Evolutionary conservation across 2,797 vertebrate species (phyloP), one percentile per base, ranked within the genome.

Genomic region (Kryptopterus vitreolus): DNA sequence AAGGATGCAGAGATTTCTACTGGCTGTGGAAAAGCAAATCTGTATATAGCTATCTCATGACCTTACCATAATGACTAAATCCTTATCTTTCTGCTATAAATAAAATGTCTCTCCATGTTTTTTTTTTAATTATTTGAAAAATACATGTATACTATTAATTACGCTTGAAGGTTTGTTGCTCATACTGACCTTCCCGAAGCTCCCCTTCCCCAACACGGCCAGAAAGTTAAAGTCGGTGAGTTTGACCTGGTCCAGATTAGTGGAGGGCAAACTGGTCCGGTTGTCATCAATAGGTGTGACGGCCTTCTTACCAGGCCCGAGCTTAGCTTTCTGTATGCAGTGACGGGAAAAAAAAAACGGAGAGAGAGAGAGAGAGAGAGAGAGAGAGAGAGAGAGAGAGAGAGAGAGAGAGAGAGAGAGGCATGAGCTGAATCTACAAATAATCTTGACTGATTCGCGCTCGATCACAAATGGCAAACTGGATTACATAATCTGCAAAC

Each of bases 131-230:
- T 38, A 38, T 38, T 38, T 3, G 7, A 38, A 38, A 38, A 38
- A 38, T 16, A 15, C 24, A 53, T 20, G 4, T n/a, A 22, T 18
- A 53, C 29, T 53, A 24, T 10, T 16, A 24, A 35, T 55, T 12
- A 63, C 2, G 38, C 12, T 9, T 26, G 31, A 22, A 16, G 7
- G 33, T 48, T 33, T 8, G 18, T 57, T 33, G n/a, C 38, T 24
- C 46, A n/a, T 43, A 77, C 76, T 15, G 18, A 78, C 98, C 95
- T 99, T 99, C 24, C 98, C 98, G 0, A 99, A 99, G 86, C 98
- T 99, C 31, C 98, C 98, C 87, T 99, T 99, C 35, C 98, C 98
- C 86, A 99, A 93, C 76, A 99, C 96, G 87, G 96, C 95, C 83
- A 99, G 93, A 88, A 99, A 99, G 85, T 89, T 88, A 91, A 99